A percentile compares a stretch with the other conserved stretches of the same genome.
Conservation (phyloP, 2,797 vertebrate species). For the Arrhamphus sclerolepis region DNA sequence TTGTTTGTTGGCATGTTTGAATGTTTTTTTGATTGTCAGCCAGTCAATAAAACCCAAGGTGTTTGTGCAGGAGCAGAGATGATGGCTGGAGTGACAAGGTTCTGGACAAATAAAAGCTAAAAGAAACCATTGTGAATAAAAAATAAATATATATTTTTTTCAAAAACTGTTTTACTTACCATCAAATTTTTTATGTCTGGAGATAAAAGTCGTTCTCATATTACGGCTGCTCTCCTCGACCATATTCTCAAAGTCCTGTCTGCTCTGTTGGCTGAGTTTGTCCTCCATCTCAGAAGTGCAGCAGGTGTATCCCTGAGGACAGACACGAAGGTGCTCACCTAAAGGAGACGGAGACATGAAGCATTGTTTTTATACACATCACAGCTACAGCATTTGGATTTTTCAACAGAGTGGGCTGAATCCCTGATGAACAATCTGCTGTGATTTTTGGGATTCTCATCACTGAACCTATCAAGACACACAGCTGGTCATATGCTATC, state of each 20-base stretch:
- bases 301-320: constrained; percentile 96
- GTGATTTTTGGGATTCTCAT: constrained; percentile 59
- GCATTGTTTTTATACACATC: constrained; percentile 50
- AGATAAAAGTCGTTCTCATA: constrained; percentile 90
- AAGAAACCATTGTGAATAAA: not conserved
- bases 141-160: no score
- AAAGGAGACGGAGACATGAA: constrained; percentile 55
- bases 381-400: constrained; percentile 30
- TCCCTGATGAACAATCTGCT: constrained; percentile 63
- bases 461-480: constrained; percentile 54
- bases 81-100: no score
- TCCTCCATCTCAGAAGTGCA: constrained; percentile 98
- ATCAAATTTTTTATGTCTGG: constrained; percentile 95
- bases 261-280: constrained; percentile 91
- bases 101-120: no score
- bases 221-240: constrained; percentile 90
- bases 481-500: constrained; percentile 39
- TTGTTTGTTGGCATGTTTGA: not conserved
- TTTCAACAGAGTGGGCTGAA: constrained; percentile 50
- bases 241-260: constrained; percentile 91
- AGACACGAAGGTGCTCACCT: constrained; percentile 97
- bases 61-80: not conserved
- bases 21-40: not conserved
- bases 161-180: constrained; percentile 82
- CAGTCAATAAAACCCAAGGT: not conserved